Evolutionary conservation across 1,140 invertebrate species (phyloP), one percentile per base, ranked within the genome.

Genomic region (Neodiprion lecontei): DNA sequence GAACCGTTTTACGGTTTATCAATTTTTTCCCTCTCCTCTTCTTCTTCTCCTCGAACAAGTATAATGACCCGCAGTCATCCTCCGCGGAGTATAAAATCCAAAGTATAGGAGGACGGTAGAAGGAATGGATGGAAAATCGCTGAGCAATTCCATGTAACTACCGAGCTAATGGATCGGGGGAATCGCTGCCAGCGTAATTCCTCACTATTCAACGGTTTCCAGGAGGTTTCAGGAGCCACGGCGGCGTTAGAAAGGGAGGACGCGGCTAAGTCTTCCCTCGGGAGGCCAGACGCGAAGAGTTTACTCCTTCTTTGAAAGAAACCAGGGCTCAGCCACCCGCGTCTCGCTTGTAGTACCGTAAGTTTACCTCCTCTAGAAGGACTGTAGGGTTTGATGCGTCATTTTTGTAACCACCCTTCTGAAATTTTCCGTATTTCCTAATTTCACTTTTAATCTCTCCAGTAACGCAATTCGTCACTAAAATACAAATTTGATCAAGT

Each of bases 261-360:
- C 28, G 17, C 17, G 28, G 28, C 5, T 40, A 40, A 40, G 28
- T 40, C 28, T 40, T 40, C 28, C 28, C 28, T 40, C 28, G 28
- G 28, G 28, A 40, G 28, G 1, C 28, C 28, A 40, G 28, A 40
- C 28, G 28, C 28, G 28, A 40, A 40, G 53, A 61, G 53, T 61
- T 61, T 61, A 61, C n/a, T 61, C 28, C 53, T 17, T 61, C 53
- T 61, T 61, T 61, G 11, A 61, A 61, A 61, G 53, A 61, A 61
- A 61, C 53, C n/a, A 17, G 11, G 9, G 11, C 53, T 14, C 53
- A 17, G 53, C 53, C 53, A 61, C 5, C 11, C 28, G 28, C 28
- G 5, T 40, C 28, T 40, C 28, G 28, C 5, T 40, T 40, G 4
- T 40, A 40, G 28, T 40, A 40, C 28, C 5, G 28, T 40, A 1